Base-by-base conservation (phyloP, 2,113 vertebrate genomes). In the Cathartes aura region DNA sequence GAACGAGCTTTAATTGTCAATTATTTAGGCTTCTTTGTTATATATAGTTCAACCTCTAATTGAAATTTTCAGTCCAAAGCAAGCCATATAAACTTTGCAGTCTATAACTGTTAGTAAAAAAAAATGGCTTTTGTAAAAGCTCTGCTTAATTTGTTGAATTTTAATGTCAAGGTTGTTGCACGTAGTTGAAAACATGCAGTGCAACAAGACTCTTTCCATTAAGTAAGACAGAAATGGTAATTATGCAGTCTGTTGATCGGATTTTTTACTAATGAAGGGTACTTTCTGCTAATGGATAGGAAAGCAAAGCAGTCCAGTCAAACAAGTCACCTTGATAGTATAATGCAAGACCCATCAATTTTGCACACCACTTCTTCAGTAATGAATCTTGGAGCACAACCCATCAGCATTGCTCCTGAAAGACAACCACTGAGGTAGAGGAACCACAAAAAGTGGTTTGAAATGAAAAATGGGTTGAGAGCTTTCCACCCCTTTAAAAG, bases 171-270 rank as follows among this genome's bases (percentile, higher is more conserved):
- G 38, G 56, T 53, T 95, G 82, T 82, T 94, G 70, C 90, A 78
- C n/a, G 10, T 36, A 30, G 88, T 95, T 88, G 90, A 96, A 95
- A 98, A 96, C 40, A 74, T 70, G 81, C 53, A 87, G 48, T 90
- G 47, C 56, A 85, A 91, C 87, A 89, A 8, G 20, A 72, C 50
- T 92, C 42, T 66, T 92, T 89, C 93, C 87, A 82, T 90, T 97
- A 95, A 82, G 63, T 56, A 68, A 96, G 91, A 96, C 82, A 95
- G 76, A 87, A 96, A 82, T 70, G 71, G 87, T 85, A 88, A 90
- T 95, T 98, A 96, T n/a, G 12, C 90, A 96, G 90, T 68, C 94
- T 81, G 95, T 88, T 97, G 95, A 96, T 94, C 5, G 53, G 89
- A 97, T 93, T 97, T 90, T 90, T 94, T 87, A 60, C 91, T 96